Evolutionary conservation across 1,140 invertebrate species (phyloP), one percentile per base, ranked within the genome.

Genomic region (Coptotermes formosanus): DNA sequence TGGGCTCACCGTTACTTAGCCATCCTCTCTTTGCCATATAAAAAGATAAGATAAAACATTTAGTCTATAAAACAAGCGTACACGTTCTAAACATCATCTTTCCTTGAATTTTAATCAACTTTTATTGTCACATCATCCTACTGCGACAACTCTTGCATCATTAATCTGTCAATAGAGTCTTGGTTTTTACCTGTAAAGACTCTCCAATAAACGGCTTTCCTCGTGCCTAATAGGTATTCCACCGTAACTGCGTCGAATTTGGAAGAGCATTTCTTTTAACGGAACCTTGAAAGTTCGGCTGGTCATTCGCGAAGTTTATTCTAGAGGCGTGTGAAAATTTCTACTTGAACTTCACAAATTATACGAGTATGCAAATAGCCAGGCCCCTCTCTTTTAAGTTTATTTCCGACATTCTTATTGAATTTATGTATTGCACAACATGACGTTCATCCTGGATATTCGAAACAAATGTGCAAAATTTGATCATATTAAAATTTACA

Each of bases 71-170:
- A 75, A 75, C 64, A 75, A 75, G 64, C 8, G 6, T 75, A 6
- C 64, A 75, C n/a, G 25, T 75, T 75, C 25, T 75, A 30, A 84
- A 55, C 44, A 45, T 84, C 83, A 84, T 84, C 83, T 84, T 84
- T 84, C 83, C 83, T 55, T 84, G 83, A 84, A 84, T 84, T 84
- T 84, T 84, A 84, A 84, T 84, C 59, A 84, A 55, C 83, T 52
- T 64, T 44, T 83, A 44, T 32, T 45, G 48, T 84, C 59, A 25
- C 83, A 52, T 64, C 83, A 52, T 84, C 83, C 83, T 84, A 19
- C n/a, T 38, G 48, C 30, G 83, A 75, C 64, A 75, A 75, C 64
- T 75, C 64, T 75, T 14, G 64, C 64, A n/a, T 75, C 64, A 75
- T 75, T 75, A 55, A 55, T 55, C 52, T 55, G 52, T 55, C 52